These are phyloP conservation scores for Oreamnos americanus DNA, from an alignment of 2,113 vertebrate genomes.

Conservation along the genomic window DNA sequence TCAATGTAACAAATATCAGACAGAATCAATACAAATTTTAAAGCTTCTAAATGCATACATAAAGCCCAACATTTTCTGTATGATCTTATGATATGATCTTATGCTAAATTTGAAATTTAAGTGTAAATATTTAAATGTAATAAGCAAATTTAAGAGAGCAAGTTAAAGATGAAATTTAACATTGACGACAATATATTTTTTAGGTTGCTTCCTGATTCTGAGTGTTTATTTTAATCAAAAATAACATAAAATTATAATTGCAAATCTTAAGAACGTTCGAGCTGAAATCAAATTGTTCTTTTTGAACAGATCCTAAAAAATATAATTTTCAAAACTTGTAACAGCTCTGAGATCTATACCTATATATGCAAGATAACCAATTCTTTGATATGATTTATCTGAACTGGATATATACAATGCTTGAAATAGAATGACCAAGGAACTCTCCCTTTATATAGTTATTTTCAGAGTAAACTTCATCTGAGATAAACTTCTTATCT, in stretches of 20 bases:
- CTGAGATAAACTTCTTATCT: neutral
- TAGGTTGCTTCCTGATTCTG: constrained; percentile 40
- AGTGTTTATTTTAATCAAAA: constrained; percentile 63
- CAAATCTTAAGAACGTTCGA: constrained; percentile 32
- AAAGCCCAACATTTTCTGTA: constrained; percentile 11
- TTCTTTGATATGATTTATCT: constrained; percentile 2
- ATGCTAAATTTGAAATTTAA: constrained; percentile 55
- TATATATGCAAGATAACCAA: neutral
- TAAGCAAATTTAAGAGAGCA: constrained; percentile 48
- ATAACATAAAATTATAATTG: constrained; percentile 53
- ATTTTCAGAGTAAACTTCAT: constrained; percentile 8
- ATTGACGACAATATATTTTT: constrained; percentile 52
- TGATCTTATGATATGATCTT: neutral
- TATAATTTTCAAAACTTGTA: neutral
- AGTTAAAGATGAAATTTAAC: constrained; percentile 42
- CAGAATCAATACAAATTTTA: constrained; percentile 7
- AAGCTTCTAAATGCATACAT: neutral
- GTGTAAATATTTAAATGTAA: constrained; percentile 54
- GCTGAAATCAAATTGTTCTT: constrained; percentile 8
- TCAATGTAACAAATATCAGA: constrained; percentile 7
- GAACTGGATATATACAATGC: neutral
- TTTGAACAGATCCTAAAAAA: constrained; percentile 27
- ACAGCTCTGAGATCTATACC: constrained; percentile 16
- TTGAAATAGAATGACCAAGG: neutral
- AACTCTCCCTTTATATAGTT: neutral